Percentiles rank a stretch among this genome's conserved stretches.
These are phyloP conservation scores for Melanophora roralis DNA, from an alignment of 2,888 invertebrate genomes.

Conservation along the genomic window DNA sequence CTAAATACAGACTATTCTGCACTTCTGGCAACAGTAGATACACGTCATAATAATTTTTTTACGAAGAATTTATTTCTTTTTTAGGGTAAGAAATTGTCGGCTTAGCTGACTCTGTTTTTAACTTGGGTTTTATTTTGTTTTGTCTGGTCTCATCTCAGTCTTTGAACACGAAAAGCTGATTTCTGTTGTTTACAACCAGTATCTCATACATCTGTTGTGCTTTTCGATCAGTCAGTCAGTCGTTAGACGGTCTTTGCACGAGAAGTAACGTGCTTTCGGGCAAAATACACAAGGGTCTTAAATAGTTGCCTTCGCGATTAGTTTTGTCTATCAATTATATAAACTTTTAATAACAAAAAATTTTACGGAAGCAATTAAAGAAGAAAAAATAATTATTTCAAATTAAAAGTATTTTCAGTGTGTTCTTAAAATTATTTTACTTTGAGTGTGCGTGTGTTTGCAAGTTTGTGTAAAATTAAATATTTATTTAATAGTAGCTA, in stretches of 20 bases:
- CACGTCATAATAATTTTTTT: no score
- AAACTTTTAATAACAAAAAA: slow-evolving; percentile 26
- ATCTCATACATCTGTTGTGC: slow-evolving; percentile 27
- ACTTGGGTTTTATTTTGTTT: slow-evolving; percentile 4
- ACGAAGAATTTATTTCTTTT: no score
- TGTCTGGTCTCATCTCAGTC: slow-evolving; percentile 23
- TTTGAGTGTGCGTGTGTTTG: slow-evolving; percentile 5
- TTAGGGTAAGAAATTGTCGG: no score
- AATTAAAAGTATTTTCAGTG: no score
- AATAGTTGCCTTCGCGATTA: slow-evolving; percentile 25
- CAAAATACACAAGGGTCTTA: background rate
- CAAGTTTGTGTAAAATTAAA: slow-evolving; percentile 4
- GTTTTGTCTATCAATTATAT: slow-evolving; percentile 34
- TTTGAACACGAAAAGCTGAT: slow-evolving; percentile 24
- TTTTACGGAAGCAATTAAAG: slow-evolving; percentile 47
- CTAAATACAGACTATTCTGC: no score
- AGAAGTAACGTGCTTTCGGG: slow-evolving; percentile 46
- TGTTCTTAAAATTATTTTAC: slow-evolving; percentile 20
- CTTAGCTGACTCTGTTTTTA: no score
- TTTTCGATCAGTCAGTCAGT: slow-evolving; percentile 43
- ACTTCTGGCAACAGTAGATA: no score
- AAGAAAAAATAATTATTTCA: slow-evolving; percentile 29
- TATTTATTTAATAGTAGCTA: slow-evolving; percentile 3
- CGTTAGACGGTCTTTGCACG: slow-evolving; percentile 43
- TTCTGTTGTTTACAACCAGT: slow-evolving; percentile 46